A percentile compares a stretch with the other conserved stretches of the same genome.
Evolutionary conservation across 2,113 vertebrate genomes (phyloP).

Genomic region (Puma concolor): DNA sequence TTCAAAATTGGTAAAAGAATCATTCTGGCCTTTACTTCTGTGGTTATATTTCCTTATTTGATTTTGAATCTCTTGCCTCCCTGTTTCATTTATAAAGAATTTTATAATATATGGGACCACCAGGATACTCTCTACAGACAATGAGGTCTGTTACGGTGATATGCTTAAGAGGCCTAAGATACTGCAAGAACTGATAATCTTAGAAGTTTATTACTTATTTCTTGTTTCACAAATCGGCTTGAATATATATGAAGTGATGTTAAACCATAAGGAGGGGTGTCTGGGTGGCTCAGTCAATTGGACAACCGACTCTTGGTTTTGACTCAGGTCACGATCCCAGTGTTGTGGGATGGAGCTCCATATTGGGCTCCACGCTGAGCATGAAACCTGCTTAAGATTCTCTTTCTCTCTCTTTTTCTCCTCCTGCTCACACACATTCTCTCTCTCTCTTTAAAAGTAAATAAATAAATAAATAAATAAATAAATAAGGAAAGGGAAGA

Average conservation of each 20-base stretch:
- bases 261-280: neutral
- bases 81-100: neutral
- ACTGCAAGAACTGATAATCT: neutral
- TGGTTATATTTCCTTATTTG: neutral
- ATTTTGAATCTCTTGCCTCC: neutral
- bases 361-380: no score
- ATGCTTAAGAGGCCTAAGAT: neutral
- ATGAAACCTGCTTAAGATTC: no score
- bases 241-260: neutral
- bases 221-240: neutral
- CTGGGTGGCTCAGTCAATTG: no score
- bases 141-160: neutral
- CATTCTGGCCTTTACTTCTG: neutral
- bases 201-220: neutral
- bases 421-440: no score
- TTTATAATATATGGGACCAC: neutral
- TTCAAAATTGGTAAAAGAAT: neutral
- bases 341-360: no score
- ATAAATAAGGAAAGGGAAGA: neutral
- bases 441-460: no score
- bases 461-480: no score
- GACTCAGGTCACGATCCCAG: no score
- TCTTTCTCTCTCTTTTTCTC: no score
- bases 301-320: no score
- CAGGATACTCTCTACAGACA: neutral